Evolutionary conservation across 1,140 invertebrate species (phyloP), one percentile per base, ranked within the genome.

Genomic region (Neotoxoptera formosana): DNA sequence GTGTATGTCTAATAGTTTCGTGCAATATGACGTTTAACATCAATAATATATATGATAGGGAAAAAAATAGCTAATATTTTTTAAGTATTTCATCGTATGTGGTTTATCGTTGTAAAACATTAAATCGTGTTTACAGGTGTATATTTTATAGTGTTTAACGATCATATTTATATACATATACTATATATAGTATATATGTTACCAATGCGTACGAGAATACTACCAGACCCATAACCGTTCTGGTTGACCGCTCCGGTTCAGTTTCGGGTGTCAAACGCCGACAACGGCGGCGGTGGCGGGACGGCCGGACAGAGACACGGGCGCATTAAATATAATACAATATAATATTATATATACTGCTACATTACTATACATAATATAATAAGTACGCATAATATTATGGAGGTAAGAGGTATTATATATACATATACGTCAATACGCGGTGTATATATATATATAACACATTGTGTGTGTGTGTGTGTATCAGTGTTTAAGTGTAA

Each of bases 181-280:
- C 20, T 48, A n/a, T 86, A 20, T n/a, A n/a, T n/a, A n/a, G 2
- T 87, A 21, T 53, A 34, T 36, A 89, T 53, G 20, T 89, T 53
- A 53, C 87, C 30, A 87, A 48, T 87, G 17, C n/a, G 36, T 56
- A 56, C 88, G 56, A 56, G 48, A 91, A 76, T 30, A 91, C 41
- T 91, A 91, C 36, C 41, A 41, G 53, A 81, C 90, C 14, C 90
- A 47, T 17, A 91, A 81, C 60, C 60, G 90, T 91, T 91, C 67
- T 76, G 90, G 90, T 91, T 45, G 53, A 76, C 53, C 90, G 60
- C 90, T 91, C n/a, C 90, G 90, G 90, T 76, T 81, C 90, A 91
- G 67, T 91, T 91, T 91, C 90, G 90, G 90, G 36, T 91, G 90
- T 91, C 90, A 91, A 91, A 91, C 56, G 56, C 53, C 34, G 88